Evolutionary conservation across 2,113 vertebrate genomes (phyloP), one percentile per base, ranked within the genome.

Genomic region (Leptobrachium ailaonicum): DNA sequence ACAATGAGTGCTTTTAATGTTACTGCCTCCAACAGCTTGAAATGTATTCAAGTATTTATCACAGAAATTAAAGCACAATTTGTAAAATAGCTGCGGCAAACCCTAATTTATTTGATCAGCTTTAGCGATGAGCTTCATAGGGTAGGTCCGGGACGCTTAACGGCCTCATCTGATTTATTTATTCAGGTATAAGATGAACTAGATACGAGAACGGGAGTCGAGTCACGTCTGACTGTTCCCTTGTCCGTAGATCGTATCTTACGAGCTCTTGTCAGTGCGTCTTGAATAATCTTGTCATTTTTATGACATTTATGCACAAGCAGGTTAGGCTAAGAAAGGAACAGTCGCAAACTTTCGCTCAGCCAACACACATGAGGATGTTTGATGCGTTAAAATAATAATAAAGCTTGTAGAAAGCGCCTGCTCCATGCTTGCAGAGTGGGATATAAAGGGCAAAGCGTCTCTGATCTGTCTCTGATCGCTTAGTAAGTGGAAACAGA

Each of bases 241-340:
- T 56, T 73, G 47, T 73, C 78, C 63, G 20, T 14, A 66, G 71
- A 74, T 80, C 50, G 9, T 74, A 80, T 80, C 64, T 67, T 67
- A 80, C n/a, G 41, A 80, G 41, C 43, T 42, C 42, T 62, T 68
- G 63, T 73, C 78, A 80, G n/a, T 13, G 40, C 41, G 42, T 80
- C 78, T 63, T 43, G 63, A 74, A 80, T 80, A 80, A 74, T 67
- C 71, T 74, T 73, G 71, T 80, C 41, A 41, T 68, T 74, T 80
- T 80, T 41, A 2, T 80, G 78, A 74, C 71, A 68, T 67, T 80
- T 80, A 80, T 80, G 78, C 78, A 80, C 63, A 73, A 44, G 13
- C 41, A 74, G 71, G 63, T 74, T 68, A 66, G 50, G 44, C 11
- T 45, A 74, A 73, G 71, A 63, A 47, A 54, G 14, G 50, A 58